Evolutionary conservation across 1,140 invertebrate species (phyloP).

Genomic region (Coptotermes formosanus): DNA sequence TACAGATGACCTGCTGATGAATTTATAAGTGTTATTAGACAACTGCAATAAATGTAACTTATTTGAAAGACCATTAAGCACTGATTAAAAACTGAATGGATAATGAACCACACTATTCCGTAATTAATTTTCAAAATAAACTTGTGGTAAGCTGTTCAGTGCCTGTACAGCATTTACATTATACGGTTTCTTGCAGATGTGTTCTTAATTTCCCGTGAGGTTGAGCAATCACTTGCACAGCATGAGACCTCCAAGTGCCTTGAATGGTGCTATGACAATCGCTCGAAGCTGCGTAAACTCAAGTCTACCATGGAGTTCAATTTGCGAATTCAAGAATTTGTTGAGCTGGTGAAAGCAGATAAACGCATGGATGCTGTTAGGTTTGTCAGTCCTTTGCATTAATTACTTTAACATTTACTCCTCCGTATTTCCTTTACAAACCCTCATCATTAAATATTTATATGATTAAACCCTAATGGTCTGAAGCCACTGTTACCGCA

Average conservation of each 20-base stretch:
- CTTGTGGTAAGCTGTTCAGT: too few species aligned
- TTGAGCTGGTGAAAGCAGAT: conserved; percentile 88
- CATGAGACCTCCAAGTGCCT: conserved; percentile 86
- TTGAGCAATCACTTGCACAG: conserved; percentile 73
- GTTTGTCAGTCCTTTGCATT: conserved; percentile 40
- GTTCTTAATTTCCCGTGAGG: conserved; percentile 86
- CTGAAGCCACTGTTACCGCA: too few species aligned
- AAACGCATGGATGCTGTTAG: conserved; percentile 84
- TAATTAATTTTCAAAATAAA: too few species aligned
- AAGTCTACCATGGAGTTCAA: conserved; percentile 90
- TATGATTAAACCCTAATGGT: too few species aligned
- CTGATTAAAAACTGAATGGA: too few species aligned
- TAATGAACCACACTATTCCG: too few species aligned
- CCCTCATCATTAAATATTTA: too few species aligned
- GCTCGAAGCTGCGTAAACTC: conserved; percentile 91
- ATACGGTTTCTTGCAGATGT: conserved; percentile 60
- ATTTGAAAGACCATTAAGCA: too few species aligned
- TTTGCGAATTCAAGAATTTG: conserved; percentile 90
- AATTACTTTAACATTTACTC: background rate
- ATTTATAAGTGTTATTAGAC: too few species aligned
- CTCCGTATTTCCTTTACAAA: too few species aligned
- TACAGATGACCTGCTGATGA: conserved; percentile 39
- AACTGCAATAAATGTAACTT: too few species aligned
- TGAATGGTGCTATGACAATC: conserved; percentile 97
- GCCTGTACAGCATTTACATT: background rate